Evolutionary conservation across 2,888 invertebrate genomes (phyloP).

Genomic region (Cataglyphis livida): DNA sequence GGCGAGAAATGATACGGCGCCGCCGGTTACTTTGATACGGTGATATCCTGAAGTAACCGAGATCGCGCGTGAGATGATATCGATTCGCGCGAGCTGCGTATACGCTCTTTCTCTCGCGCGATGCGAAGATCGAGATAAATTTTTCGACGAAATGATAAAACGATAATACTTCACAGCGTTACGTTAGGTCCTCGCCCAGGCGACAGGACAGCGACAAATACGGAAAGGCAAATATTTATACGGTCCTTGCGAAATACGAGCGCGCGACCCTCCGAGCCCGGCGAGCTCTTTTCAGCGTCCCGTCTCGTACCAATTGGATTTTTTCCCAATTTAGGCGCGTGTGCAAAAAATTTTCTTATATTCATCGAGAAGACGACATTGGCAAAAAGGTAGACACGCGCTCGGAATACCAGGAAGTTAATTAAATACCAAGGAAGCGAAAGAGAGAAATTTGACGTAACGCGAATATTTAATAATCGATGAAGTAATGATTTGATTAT

Average conservation of each 20-base stretch:
- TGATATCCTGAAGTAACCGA: not conserved
- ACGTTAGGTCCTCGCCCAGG: slow-evolving; percentile 40
- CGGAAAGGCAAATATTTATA: slow-evolving; percentile 55
- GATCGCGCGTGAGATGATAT: slow-evolving; percentile 4
- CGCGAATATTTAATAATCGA: slow-evolving; percentile 44
- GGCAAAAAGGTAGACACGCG: not conserved
- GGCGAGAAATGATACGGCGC: slow-evolving; percentile 34
- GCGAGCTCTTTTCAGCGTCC: not conserved
- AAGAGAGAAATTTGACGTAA: not conserved
- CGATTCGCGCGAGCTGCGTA: slow-evolving; percentile 14
- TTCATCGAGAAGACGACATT: not conserved
- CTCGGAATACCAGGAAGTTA: slow-evolving; percentile 28
- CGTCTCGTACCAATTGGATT: not conserved
- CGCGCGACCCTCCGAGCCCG: not conserved
- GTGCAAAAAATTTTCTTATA: slow-evolving; percentile 21
- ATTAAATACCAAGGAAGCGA: slow-evolving; percentile 39
- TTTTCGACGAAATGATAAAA: slow-evolving; percentile 39
- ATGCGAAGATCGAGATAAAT: slow-evolving; percentile 28
- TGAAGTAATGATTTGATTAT: slow-evolving; percentile 70
- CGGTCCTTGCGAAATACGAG: slow-evolving; percentile 43
- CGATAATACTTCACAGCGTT: slow-evolving; percentile 47
- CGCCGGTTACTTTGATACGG: not conserved
- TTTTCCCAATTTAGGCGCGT: not conserved
- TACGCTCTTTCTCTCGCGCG: not conserved
- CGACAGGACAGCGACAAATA: slow-evolving; percentile 19